Conservation (phyloP, 2,113 vertebrate species). For the Oreamnos americanus region DNA sequence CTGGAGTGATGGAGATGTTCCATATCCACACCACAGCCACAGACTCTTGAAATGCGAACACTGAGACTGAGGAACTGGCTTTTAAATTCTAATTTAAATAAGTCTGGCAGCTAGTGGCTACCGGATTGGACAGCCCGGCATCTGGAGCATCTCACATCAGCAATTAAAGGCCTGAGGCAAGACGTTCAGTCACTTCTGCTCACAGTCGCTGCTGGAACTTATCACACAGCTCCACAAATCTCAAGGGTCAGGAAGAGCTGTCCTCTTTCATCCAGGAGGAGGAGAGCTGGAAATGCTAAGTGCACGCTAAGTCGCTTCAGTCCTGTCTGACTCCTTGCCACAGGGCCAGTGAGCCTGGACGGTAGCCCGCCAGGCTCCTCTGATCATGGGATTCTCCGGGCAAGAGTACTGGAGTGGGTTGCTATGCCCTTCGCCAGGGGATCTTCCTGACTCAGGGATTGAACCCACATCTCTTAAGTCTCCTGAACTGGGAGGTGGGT, state of each 20-base stretch:
- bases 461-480: not conserved
- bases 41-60: not conserved
- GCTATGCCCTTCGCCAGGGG: not conserved
- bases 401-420: not conserved
- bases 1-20: too few species aligned
- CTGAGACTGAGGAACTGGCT: not conserved
- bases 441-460: not conserved
- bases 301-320: not conserved
- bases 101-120: not conserved
- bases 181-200: not conserved
- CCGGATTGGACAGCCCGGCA: not conserved
- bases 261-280: not conserved
- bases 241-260: not conserved
- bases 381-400: not conserved
- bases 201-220: not conserved
- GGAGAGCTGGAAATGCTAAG: not conserved
- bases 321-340: not conserved
- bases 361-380: not conserved
- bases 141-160: not conserved
- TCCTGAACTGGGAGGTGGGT: not conserved
- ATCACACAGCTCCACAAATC: not conserved
- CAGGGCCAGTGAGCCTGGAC: not conserved
- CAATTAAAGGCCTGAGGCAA: not conserved
- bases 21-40: not conserved
- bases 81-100: not conserved